Conservation (phyloP, 2,888 invertebrate species). For the Lasioglossum malachurum region DNA sequence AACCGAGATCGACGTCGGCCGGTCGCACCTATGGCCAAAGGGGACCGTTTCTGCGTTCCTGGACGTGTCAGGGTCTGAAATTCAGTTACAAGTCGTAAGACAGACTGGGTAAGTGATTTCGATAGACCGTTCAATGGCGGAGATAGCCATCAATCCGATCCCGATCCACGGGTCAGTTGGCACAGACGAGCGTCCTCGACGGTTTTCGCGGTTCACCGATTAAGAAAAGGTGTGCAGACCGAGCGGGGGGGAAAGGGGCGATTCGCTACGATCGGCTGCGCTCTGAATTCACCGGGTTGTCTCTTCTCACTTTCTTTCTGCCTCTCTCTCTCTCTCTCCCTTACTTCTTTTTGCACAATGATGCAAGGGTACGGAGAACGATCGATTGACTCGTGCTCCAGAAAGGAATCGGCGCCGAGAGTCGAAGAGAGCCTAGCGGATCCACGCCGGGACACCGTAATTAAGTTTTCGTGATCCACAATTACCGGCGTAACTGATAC, state of each 20-base stretch:
- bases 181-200: conserved; percentile 53
- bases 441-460: conserved; percentile 42
- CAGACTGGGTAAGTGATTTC: conserved; percentile 14
- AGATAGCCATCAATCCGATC: conserved; percentile 32
- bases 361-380: conserved; percentile 21
- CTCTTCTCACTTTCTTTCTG: not conserved
- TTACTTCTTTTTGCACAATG: conserved; percentile 25
- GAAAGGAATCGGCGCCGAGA: conserved; percentile 25
- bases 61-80: not conserved
- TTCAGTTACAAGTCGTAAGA: not conserved
- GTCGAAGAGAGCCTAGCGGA: conserved; percentile 8
- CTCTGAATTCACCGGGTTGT: conserved; percentile 18
- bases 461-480: conserved; percentile 51
- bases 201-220: conserved; percentile 66
- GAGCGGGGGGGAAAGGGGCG: not conserved
- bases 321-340: not conserved
- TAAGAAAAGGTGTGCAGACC: conserved; percentile 49
- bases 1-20: not conserved
- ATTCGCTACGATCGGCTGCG: conserved; percentile 17
- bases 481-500: conserved; percentile 54
- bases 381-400: conserved; percentile 47
- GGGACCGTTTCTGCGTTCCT: not conserved
- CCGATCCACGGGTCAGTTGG: conserved; percentile 39
- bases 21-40: not conserved
- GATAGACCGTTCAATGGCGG: conserved; percentile 18